phyloP scores from a whole-genome alignment of 2,113 vertebrate species.

The Pogonocichla stellata region DNA sequence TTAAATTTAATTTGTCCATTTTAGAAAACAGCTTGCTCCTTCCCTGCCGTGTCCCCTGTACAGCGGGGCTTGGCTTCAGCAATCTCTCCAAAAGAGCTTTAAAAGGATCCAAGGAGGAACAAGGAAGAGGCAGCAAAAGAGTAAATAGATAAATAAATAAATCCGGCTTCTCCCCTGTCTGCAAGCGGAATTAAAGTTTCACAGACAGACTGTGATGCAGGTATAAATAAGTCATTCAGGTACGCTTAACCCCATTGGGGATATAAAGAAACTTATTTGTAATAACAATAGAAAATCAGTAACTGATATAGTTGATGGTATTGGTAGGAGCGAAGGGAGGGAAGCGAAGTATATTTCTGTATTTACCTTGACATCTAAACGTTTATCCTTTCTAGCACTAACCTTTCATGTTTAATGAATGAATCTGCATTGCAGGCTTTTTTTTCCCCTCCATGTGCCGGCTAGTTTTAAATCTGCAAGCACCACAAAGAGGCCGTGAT shows the following conservation, averaged over 20 bases:
- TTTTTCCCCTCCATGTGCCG: conserved; percentile 60
- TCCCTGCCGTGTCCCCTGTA: not conserved
- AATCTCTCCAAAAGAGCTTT: not conserved
- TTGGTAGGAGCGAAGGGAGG: not conserved
- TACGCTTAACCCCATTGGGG: not conserved
- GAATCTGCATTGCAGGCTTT: conserved; percentile 76
- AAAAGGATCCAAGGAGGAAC: not conserved
- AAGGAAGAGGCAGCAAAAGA: not conserved
- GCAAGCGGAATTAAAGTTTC: not conserved
- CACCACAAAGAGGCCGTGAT: conserved; percentile 76
- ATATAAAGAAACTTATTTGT: not conserved
- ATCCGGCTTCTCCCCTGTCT: not conserved
- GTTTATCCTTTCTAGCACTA: conserved; percentile 35
- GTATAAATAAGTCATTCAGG: not conserved
- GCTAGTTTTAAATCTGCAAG: conserved; percentile 78
- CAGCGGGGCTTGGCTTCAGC: not conserved
- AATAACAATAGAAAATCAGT: conserved; percentile 42
- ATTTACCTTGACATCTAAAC: conserved; percentile 41
- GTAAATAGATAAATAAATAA: not conserved
- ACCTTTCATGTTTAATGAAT: conserved; percentile 75
- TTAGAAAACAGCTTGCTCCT: not conserved
- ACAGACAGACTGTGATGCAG: not conserved
- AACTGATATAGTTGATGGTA: conserved; percentile 2
- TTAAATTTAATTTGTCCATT: not conserved
- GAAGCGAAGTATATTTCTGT: not conserved